Conservation (phyloP, 2,888 invertebrate species). For the Tinea pellionella region DNA sequence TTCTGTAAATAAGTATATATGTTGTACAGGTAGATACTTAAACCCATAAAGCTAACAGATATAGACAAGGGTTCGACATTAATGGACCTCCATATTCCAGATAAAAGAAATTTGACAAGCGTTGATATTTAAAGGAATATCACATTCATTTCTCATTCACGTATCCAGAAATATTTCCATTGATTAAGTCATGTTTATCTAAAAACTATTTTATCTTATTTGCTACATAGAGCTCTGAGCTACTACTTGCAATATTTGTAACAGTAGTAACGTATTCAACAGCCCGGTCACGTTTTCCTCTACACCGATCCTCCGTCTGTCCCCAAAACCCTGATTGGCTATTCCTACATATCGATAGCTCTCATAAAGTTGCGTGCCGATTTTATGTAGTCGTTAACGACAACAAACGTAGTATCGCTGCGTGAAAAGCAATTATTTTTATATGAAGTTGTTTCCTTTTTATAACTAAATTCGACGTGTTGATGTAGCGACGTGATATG, state of each 20-base stretch:
- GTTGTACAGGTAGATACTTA: neutral
- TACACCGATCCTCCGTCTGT: slow-evolving; percentile 36
- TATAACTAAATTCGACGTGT: slow-evolving; percentile 9
- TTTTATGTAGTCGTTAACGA: slow-evolving; percentile 36
- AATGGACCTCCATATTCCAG: slow-evolving; percentile 20
- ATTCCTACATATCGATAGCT: slow-evolving; percentile 28
- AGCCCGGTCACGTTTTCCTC: slow-evolving; percentile 42
- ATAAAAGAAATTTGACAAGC: slow-evolving; percentile 44
- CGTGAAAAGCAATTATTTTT: slow-evolving; percentile 32
- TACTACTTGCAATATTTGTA: neutral
- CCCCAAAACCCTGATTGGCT: slow-evolving; percentile 27
- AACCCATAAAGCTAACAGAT: slow-evolving; percentile 18
- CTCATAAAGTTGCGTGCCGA: slow-evolving; percentile 37
- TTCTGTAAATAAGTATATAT: too few species aligned
- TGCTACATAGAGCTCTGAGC: neutral
- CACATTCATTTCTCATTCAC: slow-evolving; percentile 35
- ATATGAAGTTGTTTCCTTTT: slow-evolving; percentile 24
- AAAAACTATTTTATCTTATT: neutral
- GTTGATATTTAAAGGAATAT: slow-evolving; percentile 41
- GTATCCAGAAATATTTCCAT: slow-evolving; percentile 22
- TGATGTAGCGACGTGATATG: neutral
- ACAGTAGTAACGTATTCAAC: neutral
- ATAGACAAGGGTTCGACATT: slow-evolving; percentile 30
- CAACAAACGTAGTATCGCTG: slow-evolving; percentile 26
- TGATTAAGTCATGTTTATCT: neutral